Evolutionary conservation across 2,888 invertebrate species (phyloP).

Genomic region (Polia nebulosa): DNA sequence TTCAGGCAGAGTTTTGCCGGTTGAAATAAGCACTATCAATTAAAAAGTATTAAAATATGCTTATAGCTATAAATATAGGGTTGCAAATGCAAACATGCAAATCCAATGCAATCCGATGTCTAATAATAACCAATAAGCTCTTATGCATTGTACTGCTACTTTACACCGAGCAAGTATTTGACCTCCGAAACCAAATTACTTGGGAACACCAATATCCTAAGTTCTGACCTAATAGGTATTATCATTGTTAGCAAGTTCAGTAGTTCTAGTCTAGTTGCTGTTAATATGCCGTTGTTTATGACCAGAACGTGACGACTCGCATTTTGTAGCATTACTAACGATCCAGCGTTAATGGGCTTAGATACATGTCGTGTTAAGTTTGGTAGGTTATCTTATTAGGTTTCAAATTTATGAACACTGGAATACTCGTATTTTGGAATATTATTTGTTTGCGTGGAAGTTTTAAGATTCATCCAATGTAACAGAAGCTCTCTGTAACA

Average conservation of each 20-base stretch:
- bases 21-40: no score
- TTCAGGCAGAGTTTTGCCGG: no score
- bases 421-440: no score
- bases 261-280: slow-evolving; percentile 53
- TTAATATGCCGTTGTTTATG: slow-evolving; percentile 55
- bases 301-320: slow-evolving; percentile 42
- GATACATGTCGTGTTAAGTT: slow-evolving; percentile 2
- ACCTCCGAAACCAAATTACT: slow-evolving; percentile 47
- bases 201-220: slow-evolving; percentile 55
- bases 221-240: slow-evolving; percentile 52
- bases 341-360: slow-evolving; percentile 33
- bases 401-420: neutral
- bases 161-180: slow-evolving; percentile 32
- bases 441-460: no score
- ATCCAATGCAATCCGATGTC: no score
- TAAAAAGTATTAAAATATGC: no score
- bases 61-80: no score
- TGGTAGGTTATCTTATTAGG: neutral
- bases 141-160: slow-evolving; percentile 4
- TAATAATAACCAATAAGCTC: slow-evolving; percentile 10
- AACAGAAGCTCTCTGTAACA: no score
- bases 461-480: no score
- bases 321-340: slow-evolving; percentile 37
- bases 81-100: no score
- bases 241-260: slow-evolving; percentile 47